Percentiles rank a stretch among this genome's conserved stretches.
Conservation (phyloP, 1,140 invertebrate genomes). For the Zelostemma sp. region DNA sequence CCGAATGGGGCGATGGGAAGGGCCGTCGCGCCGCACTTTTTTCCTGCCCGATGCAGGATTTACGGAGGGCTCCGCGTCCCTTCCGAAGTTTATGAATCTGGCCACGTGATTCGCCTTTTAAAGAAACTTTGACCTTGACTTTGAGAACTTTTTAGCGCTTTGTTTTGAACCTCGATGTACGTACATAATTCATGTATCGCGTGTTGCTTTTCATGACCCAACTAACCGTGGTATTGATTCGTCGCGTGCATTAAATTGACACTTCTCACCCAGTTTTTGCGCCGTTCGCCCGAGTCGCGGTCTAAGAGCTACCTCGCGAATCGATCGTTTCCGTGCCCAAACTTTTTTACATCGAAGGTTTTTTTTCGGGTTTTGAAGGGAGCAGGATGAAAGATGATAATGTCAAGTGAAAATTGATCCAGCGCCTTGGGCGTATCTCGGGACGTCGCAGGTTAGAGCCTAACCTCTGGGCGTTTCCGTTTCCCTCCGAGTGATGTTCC, state of each 20-base stretch:
- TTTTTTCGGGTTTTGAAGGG: no score
- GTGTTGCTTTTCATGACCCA: neutral
- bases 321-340: no score
- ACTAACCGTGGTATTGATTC: conserved; percentile 7
- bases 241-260: neutral
- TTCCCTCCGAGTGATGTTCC: conserved; percentile 39
- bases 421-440: conserved; percentile 53
- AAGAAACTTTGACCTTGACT: no score
- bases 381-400: neutral
- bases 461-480: conserved; percentile 64
- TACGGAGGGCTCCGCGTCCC: no score
- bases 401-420: neutral
- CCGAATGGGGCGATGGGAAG: conserved; percentile 42
- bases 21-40: conserved; percentile 14
- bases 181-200: no score
- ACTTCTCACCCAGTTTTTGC: conserved; percentile 2
- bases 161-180: no score
- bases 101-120: no score
- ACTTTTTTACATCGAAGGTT: no score
- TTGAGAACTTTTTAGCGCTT: no score
- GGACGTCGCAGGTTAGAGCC: conserved; percentile 46
- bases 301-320: neutral
- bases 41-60: no score
- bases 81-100: no score
- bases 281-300: no score